Evolutionary conservation across 2,113 vertebrate species (phyloP).

Genomic region (Lampris megalopsis): DNA sequence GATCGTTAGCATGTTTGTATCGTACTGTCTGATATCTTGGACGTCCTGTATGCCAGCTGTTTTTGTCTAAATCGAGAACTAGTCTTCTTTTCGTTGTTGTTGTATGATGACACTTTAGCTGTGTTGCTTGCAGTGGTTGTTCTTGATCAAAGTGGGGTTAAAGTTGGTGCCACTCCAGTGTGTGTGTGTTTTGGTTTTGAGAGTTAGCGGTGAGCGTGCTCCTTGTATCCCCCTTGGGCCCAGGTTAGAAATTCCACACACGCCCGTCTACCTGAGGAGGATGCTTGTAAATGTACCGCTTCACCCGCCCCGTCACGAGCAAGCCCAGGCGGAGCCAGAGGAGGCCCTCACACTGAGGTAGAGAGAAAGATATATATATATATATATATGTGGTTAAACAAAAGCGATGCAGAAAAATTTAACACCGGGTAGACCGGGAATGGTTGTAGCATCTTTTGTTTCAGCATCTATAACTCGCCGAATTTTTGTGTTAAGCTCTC

Average conservation of each 20-base stretch:
- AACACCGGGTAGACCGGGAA: neutral
- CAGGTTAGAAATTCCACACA: constrained; percentile 48
- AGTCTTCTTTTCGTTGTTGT: constrained; percentile 71
- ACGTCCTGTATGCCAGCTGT: constrained; percentile 75
- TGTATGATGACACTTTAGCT: constrained; percentile 69
- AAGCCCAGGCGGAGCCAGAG: constrained; percentile 26
- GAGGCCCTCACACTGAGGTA: constrained; percentile 23
- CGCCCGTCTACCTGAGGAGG: constrained; percentile 43
- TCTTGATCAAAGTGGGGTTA: constrained; percentile 77
- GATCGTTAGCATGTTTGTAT: constrained; percentile 79
- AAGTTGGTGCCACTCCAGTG: constrained; percentile 71
- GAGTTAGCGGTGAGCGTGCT: constrained; percentile 75
- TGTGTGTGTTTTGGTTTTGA: constrained; percentile 50
- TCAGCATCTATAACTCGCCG: too few relatives aligned
- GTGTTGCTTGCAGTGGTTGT: constrained; percentile 79
- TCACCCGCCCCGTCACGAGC: constrained; percentile 32
- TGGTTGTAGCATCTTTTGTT: too few relatives aligned
- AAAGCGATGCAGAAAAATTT: constrained; percentile 26
- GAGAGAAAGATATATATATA: constrained; percentile 28
- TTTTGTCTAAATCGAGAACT: constrained; percentile 75
- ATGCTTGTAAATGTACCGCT: constrained; percentile 43
- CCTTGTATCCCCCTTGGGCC: constrained; percentile 64
- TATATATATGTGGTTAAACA: neutral
- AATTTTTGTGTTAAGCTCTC: too few relatives aligned
- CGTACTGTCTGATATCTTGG: constrained; percentile 76